Conservation (phyloP, 2,888 invertebrate species). For the Luffia ferchaultella region DNA sequence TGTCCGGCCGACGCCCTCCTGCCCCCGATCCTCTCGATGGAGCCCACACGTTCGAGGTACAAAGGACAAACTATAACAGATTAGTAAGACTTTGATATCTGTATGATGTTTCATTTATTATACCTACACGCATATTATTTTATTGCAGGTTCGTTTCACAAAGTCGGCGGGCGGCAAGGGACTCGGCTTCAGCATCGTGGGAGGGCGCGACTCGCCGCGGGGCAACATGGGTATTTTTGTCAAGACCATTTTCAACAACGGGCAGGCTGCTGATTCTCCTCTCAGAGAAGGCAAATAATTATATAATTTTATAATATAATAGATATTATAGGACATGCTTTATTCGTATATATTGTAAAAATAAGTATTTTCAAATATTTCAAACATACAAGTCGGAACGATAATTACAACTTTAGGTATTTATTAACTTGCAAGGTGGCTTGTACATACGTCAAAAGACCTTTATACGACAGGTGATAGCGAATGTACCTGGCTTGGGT, state of each 20-base stretch:
- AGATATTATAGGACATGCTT: too few species aligned
- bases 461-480: too few species aligned
- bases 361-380: too few species aligned
- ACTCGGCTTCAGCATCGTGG: slow-evolving; percentile 89
- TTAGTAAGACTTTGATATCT: not conserved
- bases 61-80: not conserved
- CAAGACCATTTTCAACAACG: slow-evolving; percentile 85
- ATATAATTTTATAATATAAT: slow-evolving; percentile 28
- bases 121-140: too few species aligned
- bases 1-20: slow-evolving; percentile 32
- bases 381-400: too few species aligned
- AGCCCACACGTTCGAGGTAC: slow-evolving; percentile 50
- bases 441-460: too few species aligned
- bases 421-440: too few species aligned
- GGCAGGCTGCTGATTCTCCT: slow-evolving; percentile 83
- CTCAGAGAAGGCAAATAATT: slow-evolving; percentile 90
- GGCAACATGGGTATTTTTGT: slow-evolving; percentile 91
- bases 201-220: slow-evolving; percentile 84
- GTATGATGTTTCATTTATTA: not conserved
- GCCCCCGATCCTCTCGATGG: slow-evolving; percentile 50
- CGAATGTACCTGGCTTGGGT: too few species aligned
- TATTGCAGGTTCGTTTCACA: slow-evolving; percentile 68
- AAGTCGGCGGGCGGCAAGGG: slow-evolving; percentile 88
- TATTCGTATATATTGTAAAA: too few species aligned
- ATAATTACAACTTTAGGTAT: too few species aligned